Conservation (phyloP, 2,888 invertebrate genomes). For the Drosophila flavopinicola region DNA sequence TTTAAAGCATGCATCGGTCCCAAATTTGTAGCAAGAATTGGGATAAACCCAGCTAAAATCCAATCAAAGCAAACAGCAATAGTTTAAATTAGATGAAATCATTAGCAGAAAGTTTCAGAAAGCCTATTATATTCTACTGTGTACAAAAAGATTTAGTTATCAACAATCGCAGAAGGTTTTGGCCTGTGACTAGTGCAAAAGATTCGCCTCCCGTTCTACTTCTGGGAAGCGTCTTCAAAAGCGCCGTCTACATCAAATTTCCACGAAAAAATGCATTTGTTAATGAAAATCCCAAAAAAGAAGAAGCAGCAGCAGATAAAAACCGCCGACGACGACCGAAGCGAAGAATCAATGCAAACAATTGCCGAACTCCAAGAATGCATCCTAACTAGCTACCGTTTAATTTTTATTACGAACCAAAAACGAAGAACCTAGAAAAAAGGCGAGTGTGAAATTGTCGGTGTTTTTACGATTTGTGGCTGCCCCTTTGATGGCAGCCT, state of each 20-base stretch:
- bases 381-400: constrained; percentile 79
- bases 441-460: constrained; percentile 73
- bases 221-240: constrained; percentile 66
- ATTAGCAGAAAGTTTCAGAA: too few relatives aligned
- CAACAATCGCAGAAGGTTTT: constrained; percentile 26
- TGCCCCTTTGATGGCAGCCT: constrained; percentile 61
- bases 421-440: constrained; percentile 15
- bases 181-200: constrained; percentile 27
- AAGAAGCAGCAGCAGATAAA: constrained; percentile 30
- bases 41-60: too few relatives aligned
- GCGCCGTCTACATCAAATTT: constrained; percentile 59
- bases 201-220: constrained; percentile 35
- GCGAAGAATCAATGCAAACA: constrained; percentile 68
- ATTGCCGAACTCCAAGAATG: constrained; percentile 56
- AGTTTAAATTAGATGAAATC: too few relatives aligned
- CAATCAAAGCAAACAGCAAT: too few relatives aligned
- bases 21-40: too few relatives aligned
- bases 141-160: constrained; percentile 73
- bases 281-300: constrained; percentile 59
- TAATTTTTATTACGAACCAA: constrained; percentile 75
- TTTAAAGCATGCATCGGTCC: too few relatives aligned
- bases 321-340: constrained; percentile 31
- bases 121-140: too few relatives aligned
- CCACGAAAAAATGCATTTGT: constrained; percentile 66
- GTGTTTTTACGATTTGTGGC: constrained; percentile 66